Evolutionary conservation across 2,797 vertebrate genomes (phyloP).

Genomic region (Amniataba percoides): DNA sequence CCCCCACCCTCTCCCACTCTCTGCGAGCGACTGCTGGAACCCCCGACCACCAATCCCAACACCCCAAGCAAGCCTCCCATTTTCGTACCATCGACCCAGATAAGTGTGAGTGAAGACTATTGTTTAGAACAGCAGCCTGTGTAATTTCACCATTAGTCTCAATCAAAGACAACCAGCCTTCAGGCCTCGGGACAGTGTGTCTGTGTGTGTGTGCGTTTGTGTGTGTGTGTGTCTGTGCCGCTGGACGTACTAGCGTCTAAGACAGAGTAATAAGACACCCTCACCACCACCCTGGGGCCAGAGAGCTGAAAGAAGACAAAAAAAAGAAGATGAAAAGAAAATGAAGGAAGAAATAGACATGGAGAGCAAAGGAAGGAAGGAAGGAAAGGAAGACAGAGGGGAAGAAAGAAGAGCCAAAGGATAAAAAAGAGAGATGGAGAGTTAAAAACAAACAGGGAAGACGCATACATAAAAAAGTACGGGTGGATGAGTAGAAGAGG

Average conservation of each 20-base stretch:
- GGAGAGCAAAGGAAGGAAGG: conserved; percentile 63
- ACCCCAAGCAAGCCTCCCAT: conserved; percentile 58
- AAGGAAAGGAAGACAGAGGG: conserved; percentile 20
- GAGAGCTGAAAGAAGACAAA: conserved; percentile 40
- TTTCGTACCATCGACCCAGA: conserved; percentile 69
- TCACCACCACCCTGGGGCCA: conserved; percentile 45
- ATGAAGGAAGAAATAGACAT: conserved; percentile 54
- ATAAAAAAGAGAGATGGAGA: conserved; percentile 20
- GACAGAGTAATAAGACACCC: conserved; percentile 67
- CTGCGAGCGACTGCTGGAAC: conserved; percentile 28
- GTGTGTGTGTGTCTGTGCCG: conserved; percentile 1
- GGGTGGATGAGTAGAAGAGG: conserved; percentile 17
- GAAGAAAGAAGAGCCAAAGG: conserved; percentile 45
- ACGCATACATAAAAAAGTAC: conserved; percentile 20
- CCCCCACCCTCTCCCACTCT: background rate
- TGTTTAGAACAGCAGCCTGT: conserved; percentile 75
- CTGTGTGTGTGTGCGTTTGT: conserved; percentile 11
- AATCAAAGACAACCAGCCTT: conserved; percentile 72
- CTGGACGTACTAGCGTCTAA: conserved; percentile 54
- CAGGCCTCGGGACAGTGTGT: conserved; percentile 48
- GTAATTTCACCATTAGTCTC: conserved; percentile 82
- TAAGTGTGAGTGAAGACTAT: conserved; percentile 78
- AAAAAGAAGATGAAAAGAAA: conserved; percentile 67
- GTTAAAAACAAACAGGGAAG: conserved; percentile 55
- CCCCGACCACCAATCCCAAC: conserved; percentile 28